phyloP scores from a whole-genome alignment of 2,797 vertebrate genomes.

The Molossus molossus region DNA sequence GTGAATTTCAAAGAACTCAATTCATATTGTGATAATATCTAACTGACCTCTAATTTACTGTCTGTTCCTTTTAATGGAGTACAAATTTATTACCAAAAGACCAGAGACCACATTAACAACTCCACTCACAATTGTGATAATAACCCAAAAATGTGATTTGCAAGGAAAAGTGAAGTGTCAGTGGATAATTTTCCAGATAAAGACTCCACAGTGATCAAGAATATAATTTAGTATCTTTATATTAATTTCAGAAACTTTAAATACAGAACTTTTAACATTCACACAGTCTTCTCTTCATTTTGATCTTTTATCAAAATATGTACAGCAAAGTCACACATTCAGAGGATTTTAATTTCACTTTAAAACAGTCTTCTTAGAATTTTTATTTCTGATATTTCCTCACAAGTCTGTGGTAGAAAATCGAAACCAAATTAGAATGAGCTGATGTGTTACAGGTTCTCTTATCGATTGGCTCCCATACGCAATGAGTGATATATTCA shows the following conservation, averaged over 20 bases:
- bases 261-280: conserved; percentile 53
- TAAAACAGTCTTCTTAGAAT: not conserved
- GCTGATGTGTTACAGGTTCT: not conserved
- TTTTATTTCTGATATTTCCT: conserved; percentile 9
- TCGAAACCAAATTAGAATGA: not conserved
- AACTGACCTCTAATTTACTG: not conserved
- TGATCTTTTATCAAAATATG: not conserved
- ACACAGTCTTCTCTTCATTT: conserved; percentile 15
- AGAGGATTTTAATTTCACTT: not conserved
- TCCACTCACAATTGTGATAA: conserved; percentile 27
- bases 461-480: not conserved
- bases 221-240: not conserved
- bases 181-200: not conserved
- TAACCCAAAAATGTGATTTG: conserved; percentile 27
- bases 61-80: conserved; percentile 55
- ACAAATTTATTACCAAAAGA: conserved; percentile 50
- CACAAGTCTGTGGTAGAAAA: not conserved
- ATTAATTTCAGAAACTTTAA: conserved; percentile 57
- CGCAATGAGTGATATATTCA: fast-evolving
- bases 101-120: conserved; percentile 2
- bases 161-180: not conserved
- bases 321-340: not conserved
- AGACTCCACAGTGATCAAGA: not conserved
- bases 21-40: conserved; percentile 44
- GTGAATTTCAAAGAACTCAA: not conserved